Evolutionary conservation across 2,113 vertebrate genomes (phyloP), one percentile per base, ranked within the genome.

Genomic region (Thalassoma bifasciatum): DNA sequence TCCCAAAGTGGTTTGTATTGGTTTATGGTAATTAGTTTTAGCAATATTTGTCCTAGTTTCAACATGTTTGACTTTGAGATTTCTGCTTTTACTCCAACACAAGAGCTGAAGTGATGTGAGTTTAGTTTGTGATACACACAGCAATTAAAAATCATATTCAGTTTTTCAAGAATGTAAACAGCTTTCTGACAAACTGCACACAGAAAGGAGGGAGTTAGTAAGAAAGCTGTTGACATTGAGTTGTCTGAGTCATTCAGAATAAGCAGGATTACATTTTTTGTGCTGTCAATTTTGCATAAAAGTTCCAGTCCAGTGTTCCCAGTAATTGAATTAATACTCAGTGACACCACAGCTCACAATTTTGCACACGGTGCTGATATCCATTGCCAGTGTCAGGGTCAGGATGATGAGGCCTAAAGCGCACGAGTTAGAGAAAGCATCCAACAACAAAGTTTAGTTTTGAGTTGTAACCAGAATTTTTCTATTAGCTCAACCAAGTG

Each of bases 51-150:
- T 7, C 7, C 5, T 14, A 0, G 23, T 23, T 53, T 37, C 47
- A 1, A 44, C 22, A 66, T 54, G 22, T 69, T 51, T 36, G 36
- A 62, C 40, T 81, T 72, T 61, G 26, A 61, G 26, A 30, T 30
- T 30, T 30, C 30, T 30, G 30, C 30, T 30, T 30, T 30, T 30
- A 30, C 30, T 30, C 30, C 30, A 30, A 6, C 10, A 9, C 38
- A 40, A 57, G 17, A 63, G 30, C 14, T 2, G 19, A 62, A 23
- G 11, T 46, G 22, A 23, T 6, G 38, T 21, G 17, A 36, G 10
- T 50, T 60, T 53, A 51, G 47, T 72, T 50, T 42, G 38, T 40
- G 38, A 40, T 13, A 9, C 38, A 11, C 38, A 40, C 38, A 40
- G 38, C 38, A 40, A 40, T 40, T 10, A 40, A 40, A 40, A 5